Evolutionary conservation across 2,888 invertebrate species (phyloP).

Genomic region (Aethes cnicana): DNA sequence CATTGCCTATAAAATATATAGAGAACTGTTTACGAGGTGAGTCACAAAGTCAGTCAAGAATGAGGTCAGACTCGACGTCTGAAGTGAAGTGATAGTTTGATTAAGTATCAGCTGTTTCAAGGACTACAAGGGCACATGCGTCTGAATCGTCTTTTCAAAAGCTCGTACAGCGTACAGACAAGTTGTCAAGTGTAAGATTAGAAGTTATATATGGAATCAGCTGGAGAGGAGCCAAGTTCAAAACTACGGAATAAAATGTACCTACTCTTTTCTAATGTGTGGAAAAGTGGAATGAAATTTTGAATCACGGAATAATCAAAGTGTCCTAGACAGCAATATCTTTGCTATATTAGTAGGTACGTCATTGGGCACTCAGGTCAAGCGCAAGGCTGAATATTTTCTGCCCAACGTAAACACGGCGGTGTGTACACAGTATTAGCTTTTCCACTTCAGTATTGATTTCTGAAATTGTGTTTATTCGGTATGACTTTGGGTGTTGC

Average conservation of each 20-base stretch:
- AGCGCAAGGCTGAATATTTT: constrained; percentile 57
- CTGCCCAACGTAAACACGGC: constrained; percentile 41
- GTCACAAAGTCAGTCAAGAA: too few relatives aligned
- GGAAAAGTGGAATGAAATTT: constrained; percentile 16
- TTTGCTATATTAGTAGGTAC: constrained; percentile 1
- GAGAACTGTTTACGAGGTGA: too few relatives aligned
- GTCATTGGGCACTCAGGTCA: constrained; percentile 44
- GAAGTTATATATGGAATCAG: constrained; percentile 57
- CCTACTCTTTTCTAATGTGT: constrained; percentile 49
- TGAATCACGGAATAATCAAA: neutral
- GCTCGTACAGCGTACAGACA: constrained; percentile 25
- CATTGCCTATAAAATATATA: too few relatives aligned
- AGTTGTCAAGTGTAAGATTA: constrained; percentile 52
- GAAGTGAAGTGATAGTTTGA: neutral
- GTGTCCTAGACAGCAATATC: neutral
- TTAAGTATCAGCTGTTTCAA: constrained; percentile 1
- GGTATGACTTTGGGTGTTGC: constrained; percentile 12
- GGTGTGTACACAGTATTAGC: constrained; percentile 33
- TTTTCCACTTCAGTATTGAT: constrained; percentile 18
- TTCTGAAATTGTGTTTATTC: constrained; percentile 16
- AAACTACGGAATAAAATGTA: constrained; percentile 50
- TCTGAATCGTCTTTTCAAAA: constrained; percentile 25
- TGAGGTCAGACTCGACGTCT: too few relatives aligned
- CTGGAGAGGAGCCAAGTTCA: constrained; percentile 61
- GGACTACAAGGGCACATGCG: constrained; percentile 8